These are phyloP conservation scores for Tachina lurida DNA, from an alignment of 2,888 invertebrate genomes.

Conservation along the genomic window DNA sequence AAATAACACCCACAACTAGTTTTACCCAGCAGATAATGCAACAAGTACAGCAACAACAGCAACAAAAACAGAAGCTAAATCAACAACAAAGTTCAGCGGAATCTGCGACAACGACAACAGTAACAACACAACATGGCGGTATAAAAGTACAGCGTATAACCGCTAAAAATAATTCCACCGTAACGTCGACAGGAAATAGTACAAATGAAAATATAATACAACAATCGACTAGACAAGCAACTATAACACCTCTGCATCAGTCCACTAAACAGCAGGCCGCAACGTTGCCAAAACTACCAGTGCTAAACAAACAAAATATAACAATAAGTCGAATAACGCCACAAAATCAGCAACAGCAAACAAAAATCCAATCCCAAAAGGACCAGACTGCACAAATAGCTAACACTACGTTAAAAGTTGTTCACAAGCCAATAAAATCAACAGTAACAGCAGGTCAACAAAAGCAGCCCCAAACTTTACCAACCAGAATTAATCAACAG, in stretches of 20 bases:
- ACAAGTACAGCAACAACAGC: slow-evolving; percentile 73
- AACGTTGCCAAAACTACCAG: slow-evolving; percentile 74
- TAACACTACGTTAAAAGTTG: slow-evolving; percentile 59
- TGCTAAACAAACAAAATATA: slow-evolving; percentile 80
- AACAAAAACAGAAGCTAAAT: slow-evolving; percentile 70
- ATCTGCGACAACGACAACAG: slow-evolving; percentile 68
- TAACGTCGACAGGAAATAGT: slow-evolving; percentile 66
- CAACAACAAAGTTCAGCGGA: slow-evolving; percentile 66
- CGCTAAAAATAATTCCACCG: slow-evolving; percentile 69
- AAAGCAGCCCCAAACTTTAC: slow-evolving; percentile 58
- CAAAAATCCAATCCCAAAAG: slow-evolving; percentile 48
- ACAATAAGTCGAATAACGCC: slow-evolving; percentile 79
- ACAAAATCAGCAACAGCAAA: slow-evolving; percentile 50
- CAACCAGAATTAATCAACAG: slow-evolving; percentile 63
- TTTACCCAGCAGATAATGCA: slow-evolving; percentile 76
- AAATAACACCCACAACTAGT: slow-evolving; percentile 75
- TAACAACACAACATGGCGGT: slow-evolving; percentile 72
- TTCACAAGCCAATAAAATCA: slow-evolving; percentile 55
- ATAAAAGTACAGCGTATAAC: slow-evolving; percentile 78
- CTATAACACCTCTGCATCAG: slow-evolving; percentile 74
- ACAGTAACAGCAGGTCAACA: slow-evolving; percentile 69
- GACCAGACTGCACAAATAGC: slow-evolving; percentile 36
- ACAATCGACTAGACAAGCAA: slow-evolving; percentile 71
- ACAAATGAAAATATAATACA: slow-evolving; percentile 28
- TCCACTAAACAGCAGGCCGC: slow-evolving; percentile 48